Evolutionary conservation across 2,797 vertebrate genomes (phyloP).

Genomic region (Philypnodon macrostomus): DNA sequence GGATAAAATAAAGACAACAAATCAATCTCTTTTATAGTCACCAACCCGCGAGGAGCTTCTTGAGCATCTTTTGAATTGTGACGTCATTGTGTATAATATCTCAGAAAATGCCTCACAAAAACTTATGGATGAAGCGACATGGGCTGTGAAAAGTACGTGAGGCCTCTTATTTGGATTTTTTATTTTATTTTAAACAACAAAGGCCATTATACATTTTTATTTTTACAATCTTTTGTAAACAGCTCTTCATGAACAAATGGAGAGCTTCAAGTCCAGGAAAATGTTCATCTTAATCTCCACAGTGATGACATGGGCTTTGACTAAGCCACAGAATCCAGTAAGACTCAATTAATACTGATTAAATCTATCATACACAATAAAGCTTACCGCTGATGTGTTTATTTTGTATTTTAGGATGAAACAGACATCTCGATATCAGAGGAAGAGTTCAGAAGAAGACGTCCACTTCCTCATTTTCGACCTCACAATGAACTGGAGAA

Average conservation of each 20-base stretch:
- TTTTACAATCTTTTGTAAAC: conserved; percentile 5
- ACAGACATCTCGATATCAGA: conserved; percentile 78
- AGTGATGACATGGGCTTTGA: conserved; percentile 89
- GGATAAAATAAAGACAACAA: neutral
- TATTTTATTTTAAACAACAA: neutral
- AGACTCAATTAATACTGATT: conserved; percentile 45
- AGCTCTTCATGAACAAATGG: conserved; percentile 80
- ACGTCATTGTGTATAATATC: conserved; percentile 89
- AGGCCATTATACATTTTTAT: neutral
- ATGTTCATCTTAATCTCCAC: conserved; percentile 90
- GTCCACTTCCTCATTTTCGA: conserved; percentile 80
- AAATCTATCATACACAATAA: neutral
- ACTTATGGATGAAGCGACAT: conserved; percentile 83
- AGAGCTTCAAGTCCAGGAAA: conserved; percentile 79
- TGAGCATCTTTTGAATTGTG: conserved; percentile 80
- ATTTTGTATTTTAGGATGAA: conserved; percentile 74
- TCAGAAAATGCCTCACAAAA: conserved; percentile 72
- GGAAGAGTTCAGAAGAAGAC: conserved; percentile 84
- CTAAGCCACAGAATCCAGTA: conserved; percentile 80
- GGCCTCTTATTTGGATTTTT: neutral
- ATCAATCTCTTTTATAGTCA: conserved; percentile 62
- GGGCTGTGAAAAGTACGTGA: conserved; percentile 74
- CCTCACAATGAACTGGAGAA: conserved; percentile 85
- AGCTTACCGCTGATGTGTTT: neutral
- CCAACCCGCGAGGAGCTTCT: conserved; percentile 74